A percentile compares a stretch with the other conserved stretches of the same genome.
phyloP scores from a whole-genome alignment of 2,888 invertebrate species.

The Cataglyphis livida region DNA sequence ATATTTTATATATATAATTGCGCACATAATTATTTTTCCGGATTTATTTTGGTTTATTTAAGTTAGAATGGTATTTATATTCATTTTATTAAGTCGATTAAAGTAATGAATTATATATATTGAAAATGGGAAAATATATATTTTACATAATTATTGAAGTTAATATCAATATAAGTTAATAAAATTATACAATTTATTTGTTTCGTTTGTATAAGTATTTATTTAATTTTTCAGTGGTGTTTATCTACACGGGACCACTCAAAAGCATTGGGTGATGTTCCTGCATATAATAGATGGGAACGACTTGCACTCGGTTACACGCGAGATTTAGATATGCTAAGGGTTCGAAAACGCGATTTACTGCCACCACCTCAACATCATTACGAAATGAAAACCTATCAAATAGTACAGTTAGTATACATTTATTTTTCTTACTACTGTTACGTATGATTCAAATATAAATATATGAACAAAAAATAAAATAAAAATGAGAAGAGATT shows the following conservation, averaged over 20 bases:
- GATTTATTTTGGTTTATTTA: too few relatives aligned
- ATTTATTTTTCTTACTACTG: neutral
- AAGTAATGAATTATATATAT: neutral
- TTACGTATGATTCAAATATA: neutral
- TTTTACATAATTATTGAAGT: neutral
- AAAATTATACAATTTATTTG: constrained; percentile 10
- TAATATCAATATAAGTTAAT: constrained; percentile 8
- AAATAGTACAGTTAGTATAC: constrained; percentile 92
- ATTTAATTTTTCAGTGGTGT: constrained; percentile 88
- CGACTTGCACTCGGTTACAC: constrained; percentile 93
- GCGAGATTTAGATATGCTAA: constrained; percentile 94
- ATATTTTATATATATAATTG: too few relatives aligned
- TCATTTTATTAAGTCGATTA: neutral
- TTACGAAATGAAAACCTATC: constrained; percentile 95
- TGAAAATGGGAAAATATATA: neutral
- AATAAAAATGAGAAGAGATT: neutral
- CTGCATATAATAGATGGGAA: constrained; percentile 96
- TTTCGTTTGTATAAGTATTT: neutral
- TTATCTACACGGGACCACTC: constrained; percentile 95
- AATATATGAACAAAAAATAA: neutral
- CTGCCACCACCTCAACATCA: constrained; percentile 94
- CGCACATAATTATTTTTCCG: too few relatives aligned
- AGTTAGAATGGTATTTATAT: neutral
- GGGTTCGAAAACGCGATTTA: constrained; percentile 89
- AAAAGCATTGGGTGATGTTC: constrained; percentile 95